Base-by-base conservation (phyloP, 2,797 vertebrate species). In the Lycodopsis pacificus region DNA sequence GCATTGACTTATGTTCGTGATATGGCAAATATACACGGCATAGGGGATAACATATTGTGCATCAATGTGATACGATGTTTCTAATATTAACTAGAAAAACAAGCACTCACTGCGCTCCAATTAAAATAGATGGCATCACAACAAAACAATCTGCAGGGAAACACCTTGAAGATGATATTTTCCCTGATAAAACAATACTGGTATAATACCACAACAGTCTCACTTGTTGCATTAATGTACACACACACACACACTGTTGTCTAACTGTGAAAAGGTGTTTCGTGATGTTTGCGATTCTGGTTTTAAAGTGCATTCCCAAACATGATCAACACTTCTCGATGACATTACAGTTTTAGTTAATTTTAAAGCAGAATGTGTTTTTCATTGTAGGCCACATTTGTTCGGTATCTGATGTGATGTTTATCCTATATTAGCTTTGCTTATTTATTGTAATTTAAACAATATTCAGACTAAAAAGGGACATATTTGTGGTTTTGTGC, bases 241-340 rank as follows among this genome's bases (percentile, higher is more conserved):
- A 9, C n/a, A 44, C 2, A 25, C 2, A 25, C 25, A 25, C 32
- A 19, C 44, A 12, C 3, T 27, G 36, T 32, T 17, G 53, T 73
- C 51, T 2, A 76, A 46, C 44, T 36, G 34, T 62, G 66, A 54
- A 42, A 57, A 19, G 22, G 3, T 49, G 5, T n/a, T 30, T 56
- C 3, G 17, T 19, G 44, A 46, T 46, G 44, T 46, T 46, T 46
- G 4, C 1, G 1, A 20, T 40, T 30, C 22, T 12, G 14, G 15
- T 64, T 61, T 58, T 25, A 62, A 44, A 8, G 51, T 80, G 30
- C 12, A 51, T 22, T 42, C 53, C 22, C 53, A 44, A 54, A 68
- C 13, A 32, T 38, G n/a, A 54, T n/a, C 13, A 40, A 20, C 38
- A 51, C 44, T n/a, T 40, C 17, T 27, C 30, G 13, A 44, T 58